Evolutionary conservation across 2,888 invertebrate genomes (phyloP).

Genomic region (Melolontha melolontha): DNA sequence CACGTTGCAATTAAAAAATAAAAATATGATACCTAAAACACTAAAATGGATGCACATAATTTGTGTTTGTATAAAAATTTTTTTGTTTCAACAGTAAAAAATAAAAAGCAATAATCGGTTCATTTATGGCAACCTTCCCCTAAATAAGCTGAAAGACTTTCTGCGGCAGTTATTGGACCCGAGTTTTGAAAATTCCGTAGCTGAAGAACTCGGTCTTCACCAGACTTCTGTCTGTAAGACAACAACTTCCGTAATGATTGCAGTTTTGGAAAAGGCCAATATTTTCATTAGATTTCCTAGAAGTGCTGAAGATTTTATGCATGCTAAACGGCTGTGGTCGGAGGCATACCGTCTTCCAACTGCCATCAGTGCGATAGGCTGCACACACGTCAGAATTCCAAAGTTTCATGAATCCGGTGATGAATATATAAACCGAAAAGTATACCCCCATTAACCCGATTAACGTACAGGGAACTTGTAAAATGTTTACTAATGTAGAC

Average conservation of each 20-base stretch:
- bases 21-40: no score
- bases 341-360: conserved; percentile 10
- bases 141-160: conserved; percentile 40
- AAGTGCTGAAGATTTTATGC: conserved; percentile 22
- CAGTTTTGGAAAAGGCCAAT: conserved; percentile 35
- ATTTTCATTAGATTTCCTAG: conserved; percentile 35
- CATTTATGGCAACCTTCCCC: no score
- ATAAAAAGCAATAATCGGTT: no score
- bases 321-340: background rate
- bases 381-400: conserved; percentile 14
- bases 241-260: conserved; percentile 27
- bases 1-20: no score
- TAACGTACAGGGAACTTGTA: no score
- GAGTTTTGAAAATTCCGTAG: conserved; percentile 12
- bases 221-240: conserved; percentile 37
- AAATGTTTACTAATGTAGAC: background rate
- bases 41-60: no score
- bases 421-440: conserved; percentile 10
- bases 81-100: no score
- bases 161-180: conserved; percentile 33
- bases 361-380: conserved; percentile 2
- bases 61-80: no score
- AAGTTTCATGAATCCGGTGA: conserved; percentile 13
- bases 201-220: conserved; percentile 34
- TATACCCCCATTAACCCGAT: conserved; percentile 11